Base-by-base conservation (phyloP, 1,140 invertebrate species). In the Adelges cooleyi region DNA sequence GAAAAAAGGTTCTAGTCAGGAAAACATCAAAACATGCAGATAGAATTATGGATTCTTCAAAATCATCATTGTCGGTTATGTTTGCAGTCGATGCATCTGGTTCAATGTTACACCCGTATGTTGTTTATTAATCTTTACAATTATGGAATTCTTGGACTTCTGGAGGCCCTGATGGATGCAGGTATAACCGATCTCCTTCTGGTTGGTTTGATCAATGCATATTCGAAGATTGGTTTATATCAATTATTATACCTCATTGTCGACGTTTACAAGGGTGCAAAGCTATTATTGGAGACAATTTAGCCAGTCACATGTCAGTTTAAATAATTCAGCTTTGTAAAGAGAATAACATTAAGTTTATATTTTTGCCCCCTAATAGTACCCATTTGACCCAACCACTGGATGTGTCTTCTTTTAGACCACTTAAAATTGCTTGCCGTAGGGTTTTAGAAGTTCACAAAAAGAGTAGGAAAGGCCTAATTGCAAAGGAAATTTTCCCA, bases 121-220 rank as follows among this genome's bases (percentile, higher is more conserved):
- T 73, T 10, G 73, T 76, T 1, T 77, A 76, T 67, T 76, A 76
- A 52, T 23, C 50, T 29, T n/a, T 27, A 2, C 50, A 52, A 23
- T 27, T 52, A 11, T 52, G 33, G 1, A 17, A 52, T 1, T 9
- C 51, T 3, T 52, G 51, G 51, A 36, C 29, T 18, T 2, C 9
- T 11, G 51, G 51, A 18, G 29, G 51, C 2, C 51, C 17, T 33
- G 17, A 33, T 11, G 10, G 10, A 9, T 33, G 25, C 15, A 20
- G 51, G 13, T 52, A 36, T 11, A 52, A 52, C 4, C 9, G 17
- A 52, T 11, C 29, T 13, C 51, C 25, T 29, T 20, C 23, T 29
- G 50, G 50, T 2, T 52, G 51, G 51, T 33, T 52, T 36, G 29
- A 52, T 20, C n/a, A 33, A 52, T 3, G n/a, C 4, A 18, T 29